Conservation (phyloP, 2,113 vertebrate species). For the Cynopterus brachyotis region DNA sequence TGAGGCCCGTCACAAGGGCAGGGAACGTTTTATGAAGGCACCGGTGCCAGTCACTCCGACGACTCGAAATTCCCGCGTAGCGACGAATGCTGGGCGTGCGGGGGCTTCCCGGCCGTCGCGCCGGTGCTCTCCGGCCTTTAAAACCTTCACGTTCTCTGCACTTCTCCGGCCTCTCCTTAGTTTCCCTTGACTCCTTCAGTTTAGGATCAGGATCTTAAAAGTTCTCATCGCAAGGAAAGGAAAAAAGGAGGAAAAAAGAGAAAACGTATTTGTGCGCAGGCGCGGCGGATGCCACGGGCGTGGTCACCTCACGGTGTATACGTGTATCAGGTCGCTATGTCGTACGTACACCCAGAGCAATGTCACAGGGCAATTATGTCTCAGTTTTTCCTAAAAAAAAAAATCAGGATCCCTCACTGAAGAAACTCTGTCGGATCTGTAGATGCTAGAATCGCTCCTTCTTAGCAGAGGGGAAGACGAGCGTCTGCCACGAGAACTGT, state of each 20-base stretch:
- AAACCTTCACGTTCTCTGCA: neutral
- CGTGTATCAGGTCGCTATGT: neutral
- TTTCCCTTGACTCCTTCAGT: neutral
- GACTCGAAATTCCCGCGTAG: neutral
- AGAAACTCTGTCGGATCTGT: neutral
- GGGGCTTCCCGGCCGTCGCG: neutral
- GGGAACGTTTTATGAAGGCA: fast-evolving
- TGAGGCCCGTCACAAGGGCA: fast-evolving
- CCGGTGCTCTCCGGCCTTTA: neutral
- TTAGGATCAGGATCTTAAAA: neutral
- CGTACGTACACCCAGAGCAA: neutral
- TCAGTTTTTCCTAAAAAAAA: neutral
- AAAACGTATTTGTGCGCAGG: neutral
- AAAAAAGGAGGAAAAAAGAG: neutral
- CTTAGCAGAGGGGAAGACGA: neutral
- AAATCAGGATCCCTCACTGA: neutral
- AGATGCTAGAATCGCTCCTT: neutral
- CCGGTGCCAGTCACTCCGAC: no score
- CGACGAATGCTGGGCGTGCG: fast-evolving
- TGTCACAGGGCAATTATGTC: neutral
- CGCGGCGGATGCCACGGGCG: no score
- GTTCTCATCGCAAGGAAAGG: neutral
- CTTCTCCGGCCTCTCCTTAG: neutral
- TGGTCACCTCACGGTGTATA: neutral
- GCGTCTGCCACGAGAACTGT: neutral